These are phyloP conservation scores for Jacana jacana DNA, from an alignment of 2,113 vertebrate species.

Conservation along the genomic window DNA sequence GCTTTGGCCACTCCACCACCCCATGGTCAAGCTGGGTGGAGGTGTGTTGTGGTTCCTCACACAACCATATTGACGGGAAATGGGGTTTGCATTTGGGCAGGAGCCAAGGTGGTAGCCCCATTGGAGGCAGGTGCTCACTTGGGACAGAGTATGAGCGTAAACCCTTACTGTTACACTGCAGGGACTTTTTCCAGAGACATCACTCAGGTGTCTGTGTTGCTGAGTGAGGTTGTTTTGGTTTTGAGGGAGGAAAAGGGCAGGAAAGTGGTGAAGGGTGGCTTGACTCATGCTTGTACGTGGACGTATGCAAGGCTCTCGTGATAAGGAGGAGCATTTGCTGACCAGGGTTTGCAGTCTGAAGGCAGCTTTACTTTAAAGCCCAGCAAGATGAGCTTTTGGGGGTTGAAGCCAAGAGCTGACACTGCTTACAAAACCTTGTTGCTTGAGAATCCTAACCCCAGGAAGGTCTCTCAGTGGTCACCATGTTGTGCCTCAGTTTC, in stretches of 20 bases:
- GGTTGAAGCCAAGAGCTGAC: neutral
- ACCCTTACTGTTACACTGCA: neutral
- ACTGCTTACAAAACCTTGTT: neutral
- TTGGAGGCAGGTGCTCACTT: neutral
- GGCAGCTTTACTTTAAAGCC: neutral
- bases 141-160: neutral
- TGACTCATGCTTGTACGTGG: neutral
- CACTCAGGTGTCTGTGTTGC: neutral
- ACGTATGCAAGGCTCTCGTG: neutral
- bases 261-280: neutral
- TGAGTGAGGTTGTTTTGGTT: neutral
- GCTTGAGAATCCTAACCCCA: neutral
- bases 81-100: fast-evolving
- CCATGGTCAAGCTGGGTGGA: neutral
- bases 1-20: neutral
- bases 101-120: neutral
- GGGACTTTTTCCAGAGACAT: neutral
- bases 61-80: neutral
- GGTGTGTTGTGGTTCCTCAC: fast-evolving
- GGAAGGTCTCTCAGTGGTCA: neutral
- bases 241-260: neutral
- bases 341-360: neutral
- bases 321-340: neutral
- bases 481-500: neutral
- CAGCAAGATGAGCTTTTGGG: neutral